A percentile compares a stretch with the other conserved stretches of the same genome.
Evolutionary conservation across 2,113 vertebrate species (phyloP).

Genomic region (Benitochromis conjunctus): DNA sequence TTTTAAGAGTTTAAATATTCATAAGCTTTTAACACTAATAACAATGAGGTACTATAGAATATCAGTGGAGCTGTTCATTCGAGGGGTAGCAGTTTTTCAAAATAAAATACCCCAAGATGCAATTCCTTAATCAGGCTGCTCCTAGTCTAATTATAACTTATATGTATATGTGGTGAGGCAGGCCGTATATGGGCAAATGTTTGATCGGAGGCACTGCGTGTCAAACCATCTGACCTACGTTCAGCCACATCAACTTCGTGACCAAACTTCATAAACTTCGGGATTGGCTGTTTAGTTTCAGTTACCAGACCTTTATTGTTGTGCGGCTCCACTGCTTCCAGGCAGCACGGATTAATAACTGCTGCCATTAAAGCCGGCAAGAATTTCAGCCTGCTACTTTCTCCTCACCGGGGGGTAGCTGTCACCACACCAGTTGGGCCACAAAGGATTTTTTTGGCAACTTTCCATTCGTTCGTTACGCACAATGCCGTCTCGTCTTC

Average conservation of each 20-base stretch:
- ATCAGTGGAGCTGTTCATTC: background rate
- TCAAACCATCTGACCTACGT: background rate
- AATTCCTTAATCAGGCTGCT: background rate
- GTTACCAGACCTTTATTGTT: background rate
- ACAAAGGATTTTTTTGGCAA: slow-evolving; percentile 27
- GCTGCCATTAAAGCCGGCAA: slow-evolving; percentile 23
- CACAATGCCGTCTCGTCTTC: background rate
- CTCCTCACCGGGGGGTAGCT: slow-evolving; percentile 31
- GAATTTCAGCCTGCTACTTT: slow-evolving; percentile 21
- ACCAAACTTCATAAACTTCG: background rate
- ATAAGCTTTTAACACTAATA: background rate
- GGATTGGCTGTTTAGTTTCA: background rate
- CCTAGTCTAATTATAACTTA: background rate
- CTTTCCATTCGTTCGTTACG: slow-evolving; percentile 31
- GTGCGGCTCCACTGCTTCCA: background rate
- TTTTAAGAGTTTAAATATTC: background rate
- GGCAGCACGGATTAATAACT: slow-evolving; percentile 23
- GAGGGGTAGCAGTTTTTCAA: background rate
- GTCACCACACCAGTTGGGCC: slow-evolving; percentile 36
- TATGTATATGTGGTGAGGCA: background rate
- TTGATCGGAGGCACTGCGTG: background rate
- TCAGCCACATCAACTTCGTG: slow-evolving; percentile 25
- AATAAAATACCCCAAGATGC: background rate
- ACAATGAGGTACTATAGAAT: background rate
- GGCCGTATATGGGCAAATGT: background rate